Base-by-base conservation (phyloP, 2,113 vertebrate genomes). In the Leptobrachium leishanense region DNA sequence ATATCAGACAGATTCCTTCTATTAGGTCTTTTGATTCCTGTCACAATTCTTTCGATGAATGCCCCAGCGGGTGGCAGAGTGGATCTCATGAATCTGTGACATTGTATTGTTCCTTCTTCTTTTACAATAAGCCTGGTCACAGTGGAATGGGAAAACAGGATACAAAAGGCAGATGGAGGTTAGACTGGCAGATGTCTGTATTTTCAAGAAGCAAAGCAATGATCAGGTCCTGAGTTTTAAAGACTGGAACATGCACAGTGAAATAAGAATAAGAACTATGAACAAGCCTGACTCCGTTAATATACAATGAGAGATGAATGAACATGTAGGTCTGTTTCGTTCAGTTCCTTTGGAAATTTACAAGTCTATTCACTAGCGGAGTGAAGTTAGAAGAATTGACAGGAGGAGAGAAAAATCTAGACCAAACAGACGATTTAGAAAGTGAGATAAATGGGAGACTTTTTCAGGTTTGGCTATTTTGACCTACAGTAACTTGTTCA, bases 141-240 rank as follows among this genome's bases (percentile, higher is more conserved):
- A 78, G 76, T 53, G 59, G 59, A 74, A 74, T 10, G 46, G n/a
- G 57, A 39, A 42, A 20, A 42, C 68, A 50, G 76, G 5, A 71
- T 50, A 78, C 43, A 78, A 78, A 78, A 77, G 39, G 68, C 43
- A 72, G 59, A 78, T 43, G 46, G 68, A 13, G 68, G 68, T 77
- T 42, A 77, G 54, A 43, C 55, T 62, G 55, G 68, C 76, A 77
- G 76, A 77, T 77, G 76, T 77, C 66, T 77, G 42, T 46, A 69
- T 69, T 50, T 59, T 43, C 67, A 77, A 20, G 68, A 43, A 40
- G 67, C 68, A 40, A 77, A 63, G 55, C 76, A 70, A 50, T 43
- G 15, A 46, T 46, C 12, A 46, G 68, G 4, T 44, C 13, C 15
- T 42, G 54, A 31, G 76, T 10, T 68, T 62, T 8, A 70, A 64